Base-by-base conservation (phyloP, 2,797 vertebrate genomes). In the Hippocampus kuda region DNA sequence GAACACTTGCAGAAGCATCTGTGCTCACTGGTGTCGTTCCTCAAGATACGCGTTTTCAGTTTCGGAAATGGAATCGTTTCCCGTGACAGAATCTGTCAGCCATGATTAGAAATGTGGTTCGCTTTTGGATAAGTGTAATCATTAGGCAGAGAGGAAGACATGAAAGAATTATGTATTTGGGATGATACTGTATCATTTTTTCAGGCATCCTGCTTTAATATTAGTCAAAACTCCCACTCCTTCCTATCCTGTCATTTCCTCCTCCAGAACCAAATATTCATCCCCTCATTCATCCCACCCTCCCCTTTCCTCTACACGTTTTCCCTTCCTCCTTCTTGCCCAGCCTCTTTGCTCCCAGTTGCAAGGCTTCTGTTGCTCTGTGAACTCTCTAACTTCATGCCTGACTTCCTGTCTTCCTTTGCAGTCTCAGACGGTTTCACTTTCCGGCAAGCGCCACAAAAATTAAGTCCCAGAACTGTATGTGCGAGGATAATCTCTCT, bases 311-410 rank as follows among this genome's bases (percentile, higher is more conserved):
- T 24, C 70, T 80, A 68, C 74, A 64, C 66, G 67, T 82, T 79
- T 78, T 66, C 70, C 76, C 71, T 78, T 76, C 78, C 77, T 68
- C 70, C 64, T 77, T 70, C 73, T 69, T 75, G 81, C 75, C 82
- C 80, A 46, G 77, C 84, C 86, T 84, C 72, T 77, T 72, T 75
- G 72, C 77, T 79, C 72, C 68, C 51, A 65, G 82, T 88, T 88
- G 82, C 83, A 81, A 87, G 77, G 84, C 81, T 85, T 76, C 85
- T 83, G 84, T 85, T 86, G 85, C 85, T 86, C 81, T 80, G 85
- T 83, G 85, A 87, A 85, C 84, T 87, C 80, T 85, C 85, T 86
- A 84, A 84, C 86, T 85, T 87, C 79, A 83, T 79, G 84, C 78
- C 79, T 80, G 84, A 76, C 81, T 86, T 87, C 87, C 84, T 88